Base-by-base conservation (phyloP, 2,888 invertebrate species). In the Drosophila borealis region DNA sequence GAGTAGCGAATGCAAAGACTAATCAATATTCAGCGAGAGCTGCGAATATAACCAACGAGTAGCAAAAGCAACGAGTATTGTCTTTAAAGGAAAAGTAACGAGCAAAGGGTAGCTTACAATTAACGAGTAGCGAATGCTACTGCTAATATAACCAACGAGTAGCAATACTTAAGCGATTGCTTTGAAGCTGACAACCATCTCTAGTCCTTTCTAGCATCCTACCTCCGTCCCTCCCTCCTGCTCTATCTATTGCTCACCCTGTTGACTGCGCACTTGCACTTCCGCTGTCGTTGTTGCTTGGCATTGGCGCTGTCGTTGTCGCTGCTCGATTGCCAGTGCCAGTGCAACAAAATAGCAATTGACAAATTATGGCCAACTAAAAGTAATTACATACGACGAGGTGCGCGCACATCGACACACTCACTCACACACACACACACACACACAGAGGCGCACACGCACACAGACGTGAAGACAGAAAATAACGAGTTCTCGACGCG, bases 361-460 rank as follows among this genome's bases (percentile, higher is more conserved):
- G 84, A 85, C 84, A 85, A 85, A 85, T 85, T 85, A 85, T 85
- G 81, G 81, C 87, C 84, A 87, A 87, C 84, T 85, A 83, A 81
- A 84, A 83, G 84, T 83, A 84, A 84, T 84, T 84, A 86, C 83
- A 83, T 78, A 69, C 80, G 75, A 79, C 77, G 66, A 69, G 70
- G 67, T 60, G 60, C 62, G 46, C 61, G 36, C 70, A 75, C 33
- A 17, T 17, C 17, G 17, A 51, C n/a, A 53, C 13, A 57, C 45
- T 50, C 14, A 45, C 21, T 13, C 34, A 59, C 50, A 55, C 49
- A 53, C 51, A 69, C 42, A 50, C 45, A 56, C 33, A 51, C n/a
- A 53, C 13, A 57, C 45, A 54, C 14, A 45, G 17, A 14, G 34
- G 37, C 21, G 8, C 2, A 8, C 9, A 14, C 8, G 14, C 10